Evolutionary conservation across 2,888 invertebrate genomes (phyloP).

Genomic region (Sericinus montela): DNA sequence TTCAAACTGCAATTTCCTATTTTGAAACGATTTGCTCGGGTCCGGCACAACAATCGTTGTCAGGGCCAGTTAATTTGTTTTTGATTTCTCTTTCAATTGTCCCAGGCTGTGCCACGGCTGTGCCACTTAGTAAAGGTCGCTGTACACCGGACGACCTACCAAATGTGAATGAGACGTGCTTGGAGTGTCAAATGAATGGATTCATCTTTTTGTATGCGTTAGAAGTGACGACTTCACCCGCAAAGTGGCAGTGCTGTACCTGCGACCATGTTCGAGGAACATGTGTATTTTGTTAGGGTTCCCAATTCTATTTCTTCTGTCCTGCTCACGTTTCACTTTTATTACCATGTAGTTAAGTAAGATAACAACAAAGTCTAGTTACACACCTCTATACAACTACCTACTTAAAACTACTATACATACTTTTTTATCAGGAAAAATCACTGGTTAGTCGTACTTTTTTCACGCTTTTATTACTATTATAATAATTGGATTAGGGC

Average conservation of each 20-base stretch:
- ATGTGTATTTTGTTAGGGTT: constrained; percentile 14
- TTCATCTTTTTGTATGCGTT: constrained; percentile 5
- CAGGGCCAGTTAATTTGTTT: constrained; percentile 12
- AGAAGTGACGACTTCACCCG: no score
- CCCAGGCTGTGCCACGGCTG: constrained; percentile 5
- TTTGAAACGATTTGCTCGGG: constrained; percentile 9
- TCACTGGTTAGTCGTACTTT: no score
- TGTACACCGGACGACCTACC: constrained; percentile 14
- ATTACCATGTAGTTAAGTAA: no score
- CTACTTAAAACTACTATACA: no score
- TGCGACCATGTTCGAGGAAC: constrained; percentile 1
- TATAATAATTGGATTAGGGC: no score
- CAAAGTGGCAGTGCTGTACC: background rate
- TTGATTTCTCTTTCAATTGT: constrained; percentile 15
- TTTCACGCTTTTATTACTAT: no score
- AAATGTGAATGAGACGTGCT: constrained; percentile 10
- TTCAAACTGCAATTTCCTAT: constrained; percentile 14
- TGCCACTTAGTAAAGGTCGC: constrained; percentile 6
- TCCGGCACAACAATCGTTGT: constrained; percentile 1
- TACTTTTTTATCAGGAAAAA: no score
- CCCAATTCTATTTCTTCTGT: no score
- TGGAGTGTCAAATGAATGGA: constrained; percentile 5
- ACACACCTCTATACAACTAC: no score
- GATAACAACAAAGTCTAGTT: no score
- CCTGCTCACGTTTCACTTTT: no score